Evolutionary conservation across 2,888 invertebrate species (phyloP).

Genomic region (Arctia plantaginis): DNA sequence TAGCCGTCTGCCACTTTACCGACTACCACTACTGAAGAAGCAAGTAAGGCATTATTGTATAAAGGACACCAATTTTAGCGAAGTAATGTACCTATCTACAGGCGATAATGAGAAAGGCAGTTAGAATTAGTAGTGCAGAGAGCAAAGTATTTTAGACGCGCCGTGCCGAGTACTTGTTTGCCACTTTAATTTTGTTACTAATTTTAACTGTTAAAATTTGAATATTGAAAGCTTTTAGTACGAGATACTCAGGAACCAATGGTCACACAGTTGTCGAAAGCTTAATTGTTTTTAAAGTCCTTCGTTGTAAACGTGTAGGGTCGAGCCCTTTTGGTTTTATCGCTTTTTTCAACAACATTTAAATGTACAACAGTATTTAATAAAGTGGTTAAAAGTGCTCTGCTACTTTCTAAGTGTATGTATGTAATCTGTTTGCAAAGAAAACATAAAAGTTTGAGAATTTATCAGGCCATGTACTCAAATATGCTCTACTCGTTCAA

Average conservation of each 20-base stretch:
- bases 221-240: not conserved
- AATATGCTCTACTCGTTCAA: not conserved
- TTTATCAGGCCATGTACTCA: not conserved
- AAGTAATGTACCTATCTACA: not conserved
- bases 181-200: not conserved
- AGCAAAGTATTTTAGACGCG: not conserved
- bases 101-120: not conserved
- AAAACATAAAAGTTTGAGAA: not conserved
- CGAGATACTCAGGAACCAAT: not conserved
- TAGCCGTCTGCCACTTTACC: not conserved
- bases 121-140: not conserved
- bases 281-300: not conserved
- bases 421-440: not conserved
- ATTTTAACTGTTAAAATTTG: not conserved
- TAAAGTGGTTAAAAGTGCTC: not conserved
- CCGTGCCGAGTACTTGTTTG: not conserved
- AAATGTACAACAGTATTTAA: not conserved
- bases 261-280: not conserved
- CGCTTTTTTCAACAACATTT: conserved; percentile 1
- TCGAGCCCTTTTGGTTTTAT: not conserved
- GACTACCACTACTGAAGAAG: not conserved
- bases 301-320: not conserved
- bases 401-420: not conserved
- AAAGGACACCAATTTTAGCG: not conserved
- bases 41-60: not conserved